phyloP scores from a whole-genome alignment of 2,113 vertebrate species.

The Lampris incognitus region DNA sequence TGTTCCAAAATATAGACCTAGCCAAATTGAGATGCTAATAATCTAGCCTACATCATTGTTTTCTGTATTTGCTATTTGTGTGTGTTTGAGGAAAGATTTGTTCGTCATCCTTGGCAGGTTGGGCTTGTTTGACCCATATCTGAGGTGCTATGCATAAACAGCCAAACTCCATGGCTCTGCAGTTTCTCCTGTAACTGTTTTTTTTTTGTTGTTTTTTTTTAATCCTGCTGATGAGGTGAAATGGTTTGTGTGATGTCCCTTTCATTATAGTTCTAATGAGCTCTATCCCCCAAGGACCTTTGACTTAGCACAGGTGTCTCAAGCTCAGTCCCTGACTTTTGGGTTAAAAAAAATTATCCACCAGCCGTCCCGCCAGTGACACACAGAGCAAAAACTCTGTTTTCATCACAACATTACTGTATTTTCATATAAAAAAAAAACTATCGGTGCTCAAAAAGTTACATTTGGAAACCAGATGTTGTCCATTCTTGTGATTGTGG shows the following conservation, averaged over 20 bases:
- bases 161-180: conserved; percentile 66
- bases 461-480: conserved; percentile 72
- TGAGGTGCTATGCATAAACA: conserved; percentile 71
- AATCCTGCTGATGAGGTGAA: conserved; percentile 69
- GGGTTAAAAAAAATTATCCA: conserved; percentile 54
- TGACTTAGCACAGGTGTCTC: conserved; percentile 31
- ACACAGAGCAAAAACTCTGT: conserved; percentile 22
- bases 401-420: conserved; percentile 22
- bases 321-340: conserved; percentile 29
- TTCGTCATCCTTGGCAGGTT: conserved; percentile 54
- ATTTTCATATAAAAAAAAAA: conserved; percentile 34
- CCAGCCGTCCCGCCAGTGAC: conserved; percentile 27
- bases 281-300: conserved; percentile 28
- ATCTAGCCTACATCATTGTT: conserved; percentile 11
- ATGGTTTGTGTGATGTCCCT: conserved; percentile 43
- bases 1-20: conserved; percentile 40
- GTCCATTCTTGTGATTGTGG: conserved; percentile 51
- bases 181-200: conserved; percentile 62
- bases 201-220: conserved; percentile 28
- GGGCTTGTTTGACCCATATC: conserved; percentile 74
- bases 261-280: conserved; percentile 49
- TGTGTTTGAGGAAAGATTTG: conserved; percentile 27
- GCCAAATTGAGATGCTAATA: conserved; percentile 33
- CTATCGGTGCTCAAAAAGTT: conserved; percentile 27
- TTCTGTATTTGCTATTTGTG: conserved; percentile 5